Evolutionary conservation across 2,888 invertebrate genomes (phyloP).

Genomic region (Liposcelis brunnea): DNA sequence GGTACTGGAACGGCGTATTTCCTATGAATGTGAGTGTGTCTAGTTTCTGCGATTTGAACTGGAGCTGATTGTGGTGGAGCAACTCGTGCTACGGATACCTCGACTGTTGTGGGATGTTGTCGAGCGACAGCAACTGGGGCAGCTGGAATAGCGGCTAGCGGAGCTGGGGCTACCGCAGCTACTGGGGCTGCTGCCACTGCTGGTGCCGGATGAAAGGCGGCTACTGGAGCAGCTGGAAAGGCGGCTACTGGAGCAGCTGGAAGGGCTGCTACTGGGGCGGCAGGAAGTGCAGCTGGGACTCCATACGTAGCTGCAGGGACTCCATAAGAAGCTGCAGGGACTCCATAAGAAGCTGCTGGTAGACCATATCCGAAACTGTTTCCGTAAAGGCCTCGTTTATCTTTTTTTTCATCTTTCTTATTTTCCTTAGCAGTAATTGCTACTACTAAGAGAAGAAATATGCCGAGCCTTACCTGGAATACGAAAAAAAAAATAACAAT

Average conservation of each 20-base stretch:
- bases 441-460: constrained; percentile 27
- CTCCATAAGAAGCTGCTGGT: constrained; percentile 18
- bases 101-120: constrained; percentile 17
- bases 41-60: constrained; percentile 11
- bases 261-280: neutral
- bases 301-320: neutral
- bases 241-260: constrained; percentile 10
- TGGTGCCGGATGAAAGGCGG: constrained; percentile 8
- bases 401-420: constrained; percentile 21
- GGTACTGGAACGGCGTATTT: constrained; percentile 33
- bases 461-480: constrained; percentile 19
- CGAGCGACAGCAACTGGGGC: constrained; percentile 12
- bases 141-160: neutral
- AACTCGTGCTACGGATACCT: constrained; percentile 17
- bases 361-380: constrained; percentile 22
- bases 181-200: constrained; percentile 4
- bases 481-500: neutral
- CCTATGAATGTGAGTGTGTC: constrained; percentile 28
- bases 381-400: constrained; percentile 30
- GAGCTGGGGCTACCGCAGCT: neutral
- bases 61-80: constrained; percentile 18
- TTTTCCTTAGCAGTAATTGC: constrained; percentile 22
- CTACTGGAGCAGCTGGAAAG: constrained; percentile 3
- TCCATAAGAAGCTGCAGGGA: constrained; percentile 16
- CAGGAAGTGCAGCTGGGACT: neutral